A percentile compares a stretch with the other conserved stretches of the same genome.
phyloP scores from a whole-genome alignment of 2,113 vertebrate species.

The Nestor notabilis region DNA sequence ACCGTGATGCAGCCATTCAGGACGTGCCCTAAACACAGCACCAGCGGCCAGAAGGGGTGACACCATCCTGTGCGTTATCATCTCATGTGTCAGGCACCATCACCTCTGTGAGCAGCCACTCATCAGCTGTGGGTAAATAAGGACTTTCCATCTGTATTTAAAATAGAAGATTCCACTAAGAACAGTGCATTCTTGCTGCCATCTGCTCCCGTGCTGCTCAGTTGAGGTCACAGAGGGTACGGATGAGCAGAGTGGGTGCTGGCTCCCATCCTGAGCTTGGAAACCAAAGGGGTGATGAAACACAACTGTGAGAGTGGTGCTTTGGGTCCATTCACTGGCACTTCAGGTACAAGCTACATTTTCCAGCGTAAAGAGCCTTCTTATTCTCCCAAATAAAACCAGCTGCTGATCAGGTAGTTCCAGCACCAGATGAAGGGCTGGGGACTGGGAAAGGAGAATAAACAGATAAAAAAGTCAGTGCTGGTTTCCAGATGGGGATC shows the following conservation, averaged over 20 bases:
- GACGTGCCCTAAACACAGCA: background rate
- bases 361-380: background rate
- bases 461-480: background rate
- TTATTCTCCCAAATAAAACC: accelerated
- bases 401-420: accelerated
- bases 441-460: background rate
- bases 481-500: background rate
- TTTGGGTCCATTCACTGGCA: background rate
- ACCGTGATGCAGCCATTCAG: accelerated
- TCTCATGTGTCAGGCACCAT: background rate
- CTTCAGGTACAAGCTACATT: background rate
- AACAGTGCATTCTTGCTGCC: background rate
- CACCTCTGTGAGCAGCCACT: background rate
- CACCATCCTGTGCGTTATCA: background rate
- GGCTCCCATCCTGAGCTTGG: background rate
- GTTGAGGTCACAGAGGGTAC: accelerated
- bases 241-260: background rate
- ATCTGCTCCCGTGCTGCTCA: accelerated
- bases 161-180: background rate
- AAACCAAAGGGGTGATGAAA: background rate
- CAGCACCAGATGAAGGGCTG: background rate
- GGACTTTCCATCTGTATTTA: background rate
- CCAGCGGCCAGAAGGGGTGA: background rate
- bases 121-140: background rate
- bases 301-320: background rate